Conservation (phyloP, 1,140 invertebrate genomes). For the Dendrolimus punctatus region DNA sequence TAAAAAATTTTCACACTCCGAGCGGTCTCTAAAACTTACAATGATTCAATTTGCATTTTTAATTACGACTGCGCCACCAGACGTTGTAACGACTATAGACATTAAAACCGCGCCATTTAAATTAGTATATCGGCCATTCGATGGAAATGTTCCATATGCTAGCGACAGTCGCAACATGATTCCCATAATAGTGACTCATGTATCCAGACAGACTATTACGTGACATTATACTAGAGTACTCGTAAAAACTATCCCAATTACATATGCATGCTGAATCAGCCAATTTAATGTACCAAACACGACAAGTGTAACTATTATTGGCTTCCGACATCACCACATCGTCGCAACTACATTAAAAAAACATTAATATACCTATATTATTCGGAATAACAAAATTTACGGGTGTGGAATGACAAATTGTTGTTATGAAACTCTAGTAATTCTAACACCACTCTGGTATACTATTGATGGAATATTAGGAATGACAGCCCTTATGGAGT, state of each 20-base stretch:
- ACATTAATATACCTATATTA: too few relatives aligned
- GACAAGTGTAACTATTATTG: not conserved
- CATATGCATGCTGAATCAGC: slow-evolving; percentile 14
- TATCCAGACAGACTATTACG: not conserved
- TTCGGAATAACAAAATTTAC: too few relatives aligned
- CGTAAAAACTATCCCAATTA: slow-evolving; percentile 21
- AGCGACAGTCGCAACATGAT: not conserved
- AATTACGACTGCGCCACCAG: not conserved
- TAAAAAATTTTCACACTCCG: too few relatives aligned
- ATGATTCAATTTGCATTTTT: slow-evolving; percentile 1
- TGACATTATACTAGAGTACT: not conserved
- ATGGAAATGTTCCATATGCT: not conserved
- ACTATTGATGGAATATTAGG: too few relatives aligned
- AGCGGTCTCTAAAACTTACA: not conserved
- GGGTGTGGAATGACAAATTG: too few relatives aligned
- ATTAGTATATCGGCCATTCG: slow-evolving; percentile 1
- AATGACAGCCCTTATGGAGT: too few relatives aligned
- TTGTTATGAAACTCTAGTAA: too few relatives aligned
- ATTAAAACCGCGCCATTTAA: slow-evolving; percentile 3
- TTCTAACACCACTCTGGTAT: too few relatives aligned
- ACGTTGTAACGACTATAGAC: slow-evolving; percentile 1
- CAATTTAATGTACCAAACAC: slow-evolving; percentile 3
- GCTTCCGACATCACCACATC: too few relatives aligned
- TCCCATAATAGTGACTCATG: not conserved
- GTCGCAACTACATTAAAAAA: too few relatives aligned